Conservation (phyloP, 2,888 invertebrate genomes). For the Busseola fusca region DNA sequence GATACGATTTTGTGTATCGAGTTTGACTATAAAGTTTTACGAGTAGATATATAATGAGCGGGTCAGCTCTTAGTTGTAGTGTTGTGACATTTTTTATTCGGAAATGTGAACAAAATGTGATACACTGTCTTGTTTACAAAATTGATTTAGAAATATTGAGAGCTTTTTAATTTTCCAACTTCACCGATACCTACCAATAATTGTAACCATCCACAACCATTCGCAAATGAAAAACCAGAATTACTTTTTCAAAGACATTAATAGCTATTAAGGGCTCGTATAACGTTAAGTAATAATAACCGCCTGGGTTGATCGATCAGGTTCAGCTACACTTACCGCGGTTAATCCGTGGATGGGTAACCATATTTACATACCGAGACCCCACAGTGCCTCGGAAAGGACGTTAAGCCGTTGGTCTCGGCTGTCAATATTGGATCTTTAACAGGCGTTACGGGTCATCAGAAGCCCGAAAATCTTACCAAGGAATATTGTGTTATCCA, state of each 20-base stretch:
- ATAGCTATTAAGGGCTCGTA: background rate
- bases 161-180: too few relatives aligned
- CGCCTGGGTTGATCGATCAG: background rate
- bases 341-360: background rate
- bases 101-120: background rate
- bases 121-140: background rate
- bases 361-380: background rate
- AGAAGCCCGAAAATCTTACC: background rate
- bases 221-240: background rate
- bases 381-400: background rate
- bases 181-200: background rate
- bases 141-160: background rate
- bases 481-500: background rate
- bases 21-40: slow-evolving; percentile 45
- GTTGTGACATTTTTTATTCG: slow-evolving; percentile 9
- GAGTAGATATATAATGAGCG: slow-evolving; percentile 39
- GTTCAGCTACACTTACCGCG: background rate
- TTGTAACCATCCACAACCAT: background rate
- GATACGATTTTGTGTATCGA: slow-evolving; percentile 55
- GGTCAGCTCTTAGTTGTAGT: slow-evolving; percentile 18
- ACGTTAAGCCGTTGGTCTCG: background rate
- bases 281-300: background rate
- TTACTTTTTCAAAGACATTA: background rate
- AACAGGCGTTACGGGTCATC: background rate
- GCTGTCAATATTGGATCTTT: background rate